Percentiles rank a stretch among this genome's conserved stretches.
Evolutionary conservation across 2,797 vertebrate species (phyloP).

Genomic region (Phataginus tetradactyla): DNA sequence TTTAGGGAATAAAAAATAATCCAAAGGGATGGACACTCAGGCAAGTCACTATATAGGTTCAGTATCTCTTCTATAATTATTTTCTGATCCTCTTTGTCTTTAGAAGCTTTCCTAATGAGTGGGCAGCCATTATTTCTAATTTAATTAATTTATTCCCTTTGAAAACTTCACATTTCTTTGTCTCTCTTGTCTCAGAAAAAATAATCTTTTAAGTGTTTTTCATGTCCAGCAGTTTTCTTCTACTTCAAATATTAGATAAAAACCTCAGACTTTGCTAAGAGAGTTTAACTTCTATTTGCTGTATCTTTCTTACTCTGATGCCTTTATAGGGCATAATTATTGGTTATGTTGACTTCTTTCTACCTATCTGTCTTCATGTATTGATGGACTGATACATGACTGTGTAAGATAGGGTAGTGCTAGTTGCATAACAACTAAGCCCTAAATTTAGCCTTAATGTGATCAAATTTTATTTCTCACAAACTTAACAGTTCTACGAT

Average conservation of each 20-base stretch:
- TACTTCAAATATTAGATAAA: neutral
- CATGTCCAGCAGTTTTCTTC: neutral
- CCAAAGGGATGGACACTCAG: neutral
- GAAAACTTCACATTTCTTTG: slow-evolving; percentile 42
- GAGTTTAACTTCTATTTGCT: neutral
- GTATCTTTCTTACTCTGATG: neutral
- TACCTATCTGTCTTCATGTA: neutral
- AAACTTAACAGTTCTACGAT: neutral
- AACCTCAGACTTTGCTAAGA: neutral
- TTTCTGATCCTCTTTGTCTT: neutral
- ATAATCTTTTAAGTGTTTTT: slow-evolving; percentile 18
- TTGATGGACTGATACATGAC: neutral
- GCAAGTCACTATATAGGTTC: neutral
- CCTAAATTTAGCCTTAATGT: neutral
- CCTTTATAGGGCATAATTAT: neutral
- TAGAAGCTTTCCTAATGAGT: slow-evolving; percentile 17
- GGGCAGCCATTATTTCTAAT: neutral
- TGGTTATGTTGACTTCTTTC: neutral
- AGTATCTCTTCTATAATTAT: neutral
- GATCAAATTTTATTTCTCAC: neutral
- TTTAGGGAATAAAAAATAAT: neutral
- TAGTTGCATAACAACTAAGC: neutral
- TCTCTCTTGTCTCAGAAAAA: neutral
- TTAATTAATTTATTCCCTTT: slow-evolving; percentile 45
- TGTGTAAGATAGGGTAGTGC: neutral